Percentiles rank a stretch among this genome's conserved stretches.
Evolutionary conservation across 2,888 invertebrate species (phyloP).

Genomic region (Conomelus anceps): DNA sequence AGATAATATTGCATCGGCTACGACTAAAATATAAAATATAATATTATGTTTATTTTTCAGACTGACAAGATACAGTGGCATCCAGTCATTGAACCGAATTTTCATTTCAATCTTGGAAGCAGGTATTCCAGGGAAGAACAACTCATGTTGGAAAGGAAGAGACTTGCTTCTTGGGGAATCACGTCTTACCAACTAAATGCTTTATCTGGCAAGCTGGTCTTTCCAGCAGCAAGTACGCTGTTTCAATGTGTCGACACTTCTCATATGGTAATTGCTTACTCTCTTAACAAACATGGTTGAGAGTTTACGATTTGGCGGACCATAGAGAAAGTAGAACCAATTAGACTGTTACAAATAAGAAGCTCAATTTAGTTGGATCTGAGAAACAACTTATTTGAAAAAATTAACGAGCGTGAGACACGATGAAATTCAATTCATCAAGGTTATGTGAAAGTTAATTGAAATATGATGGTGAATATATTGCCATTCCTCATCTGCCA

Average conservation of each 20-base stretch:
- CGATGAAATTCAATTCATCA: no score
- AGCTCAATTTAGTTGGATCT: no score
- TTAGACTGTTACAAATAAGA: no score
- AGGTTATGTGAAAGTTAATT: no score
- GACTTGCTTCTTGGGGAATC: slow-evolving; percentile 88
- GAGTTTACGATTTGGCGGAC: neutral
- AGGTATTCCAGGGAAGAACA: slow-evolving; percentile 77
- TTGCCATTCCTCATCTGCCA: no score
- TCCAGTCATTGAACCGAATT: slow-evolving; percentile 70
- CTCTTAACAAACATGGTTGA: neutral
- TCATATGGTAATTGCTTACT: slow-evolving; percentile 49
- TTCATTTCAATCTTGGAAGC: slow-evolving; percentile 50
- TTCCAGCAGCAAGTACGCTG: slow-evolving; percentile 81
- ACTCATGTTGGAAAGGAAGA: slow-evolving; percentile 81
- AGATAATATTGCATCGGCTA: no score
- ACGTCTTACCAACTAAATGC: slow-evolving; percentile 86
- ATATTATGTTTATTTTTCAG: slow-evolving; percentile 6
- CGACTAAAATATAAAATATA: no score
- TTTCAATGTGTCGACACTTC: slow-evolving; percentile 77
- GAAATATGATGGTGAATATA: no score
- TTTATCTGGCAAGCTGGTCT: slow-evolving; percentile 75
- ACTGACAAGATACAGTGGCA: slow-evolving; percentile 64
- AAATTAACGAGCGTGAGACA: no score
- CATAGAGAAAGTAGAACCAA: no score
- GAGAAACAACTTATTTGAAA: no score